These are phyloP conservation scores for Lacerta agilis DNA, from an alignment of 2,797 vertebrate species.

Conservation along the genomic window DNA sequence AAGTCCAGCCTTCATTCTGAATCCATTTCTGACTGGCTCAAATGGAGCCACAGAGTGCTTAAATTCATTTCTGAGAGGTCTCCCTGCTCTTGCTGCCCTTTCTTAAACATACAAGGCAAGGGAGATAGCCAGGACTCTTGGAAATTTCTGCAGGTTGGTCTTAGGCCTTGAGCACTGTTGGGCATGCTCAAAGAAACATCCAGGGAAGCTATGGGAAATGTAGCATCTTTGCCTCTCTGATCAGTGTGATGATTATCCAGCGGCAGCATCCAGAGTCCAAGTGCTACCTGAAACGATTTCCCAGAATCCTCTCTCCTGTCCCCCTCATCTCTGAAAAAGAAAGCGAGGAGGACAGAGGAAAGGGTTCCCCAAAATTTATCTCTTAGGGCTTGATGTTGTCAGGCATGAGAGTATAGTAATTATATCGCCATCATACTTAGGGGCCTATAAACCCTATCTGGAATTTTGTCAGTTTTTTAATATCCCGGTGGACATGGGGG, in stretches of 20 bases:
- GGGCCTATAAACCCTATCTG: not conserved
- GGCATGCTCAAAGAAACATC: too few species aligned
- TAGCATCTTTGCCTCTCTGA: not conserved
- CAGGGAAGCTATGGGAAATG: not conserved
- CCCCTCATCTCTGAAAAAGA: not conserved
- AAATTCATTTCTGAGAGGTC: not conserved
- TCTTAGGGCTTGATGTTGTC: too few species aligned
- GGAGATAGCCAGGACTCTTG: not conserved
- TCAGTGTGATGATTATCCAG: not conserved
- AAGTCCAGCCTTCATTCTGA: not conserved
- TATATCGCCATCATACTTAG: too few species aligned
- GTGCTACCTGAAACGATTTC: not conserved
- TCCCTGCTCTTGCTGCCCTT: not conserved
- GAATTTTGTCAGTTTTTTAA: not conserved
- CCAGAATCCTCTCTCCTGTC: too few species aligned
- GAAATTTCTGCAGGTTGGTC: not conserved
- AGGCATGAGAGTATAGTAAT: not conserved
- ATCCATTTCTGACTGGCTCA: not conserved
- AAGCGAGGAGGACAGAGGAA: not conserved
- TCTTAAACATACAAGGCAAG: not conserved
- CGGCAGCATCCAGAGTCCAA: not conserved
- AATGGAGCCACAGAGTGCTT: not conserved
- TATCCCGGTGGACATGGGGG: not conserved
- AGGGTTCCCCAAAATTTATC: not conserved
- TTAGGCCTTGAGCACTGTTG: not conserved